Conservation (phyloP, 1,140 invertebrate species). For the Cherax destructor region DNA sequence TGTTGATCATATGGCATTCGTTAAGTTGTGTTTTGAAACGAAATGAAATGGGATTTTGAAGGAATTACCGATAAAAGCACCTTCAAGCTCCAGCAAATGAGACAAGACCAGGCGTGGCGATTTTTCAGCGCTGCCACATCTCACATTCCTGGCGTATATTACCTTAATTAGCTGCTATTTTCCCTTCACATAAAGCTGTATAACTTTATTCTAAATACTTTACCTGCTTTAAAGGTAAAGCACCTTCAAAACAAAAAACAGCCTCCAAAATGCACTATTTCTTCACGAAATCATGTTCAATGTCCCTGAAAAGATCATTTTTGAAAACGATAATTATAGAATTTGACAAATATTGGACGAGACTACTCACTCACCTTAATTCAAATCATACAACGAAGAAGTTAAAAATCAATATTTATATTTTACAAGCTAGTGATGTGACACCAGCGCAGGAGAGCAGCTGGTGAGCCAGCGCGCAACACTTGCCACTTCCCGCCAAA, state of each 20-base stretch:
- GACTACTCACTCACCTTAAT: background rate
- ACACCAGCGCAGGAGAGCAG: background rate
- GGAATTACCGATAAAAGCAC: conserved; percentile 1
- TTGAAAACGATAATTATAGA: background rate
- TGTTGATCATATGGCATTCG: background rate
- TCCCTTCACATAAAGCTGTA: background rate
- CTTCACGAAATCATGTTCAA: background rate
- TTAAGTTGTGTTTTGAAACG: background rate
- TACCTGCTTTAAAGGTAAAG: background rate
- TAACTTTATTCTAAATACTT: background rate
- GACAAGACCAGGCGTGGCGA: conserved; percentile 71
- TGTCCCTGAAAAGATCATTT: background rate
- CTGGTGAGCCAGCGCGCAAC: no score
- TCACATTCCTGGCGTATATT: conserved; percentile 60
- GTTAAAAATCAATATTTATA: background rate
- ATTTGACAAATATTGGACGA: background rate
- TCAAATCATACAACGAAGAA: background rate
- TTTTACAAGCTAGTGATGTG: background rate
- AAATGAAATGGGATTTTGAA: conserved; percentile 3
- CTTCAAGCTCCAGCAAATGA: conserved; percentile 64
- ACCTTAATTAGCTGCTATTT: conserved; percentile 43
- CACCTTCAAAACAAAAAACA: background rate
- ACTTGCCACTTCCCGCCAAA: no score
- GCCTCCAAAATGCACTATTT: background rate
- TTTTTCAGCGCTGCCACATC: conserved; percentile 63